Conservation (phyloP, 2,797 vertebrate species). For the Thripadectes ignobilis region DNA sequence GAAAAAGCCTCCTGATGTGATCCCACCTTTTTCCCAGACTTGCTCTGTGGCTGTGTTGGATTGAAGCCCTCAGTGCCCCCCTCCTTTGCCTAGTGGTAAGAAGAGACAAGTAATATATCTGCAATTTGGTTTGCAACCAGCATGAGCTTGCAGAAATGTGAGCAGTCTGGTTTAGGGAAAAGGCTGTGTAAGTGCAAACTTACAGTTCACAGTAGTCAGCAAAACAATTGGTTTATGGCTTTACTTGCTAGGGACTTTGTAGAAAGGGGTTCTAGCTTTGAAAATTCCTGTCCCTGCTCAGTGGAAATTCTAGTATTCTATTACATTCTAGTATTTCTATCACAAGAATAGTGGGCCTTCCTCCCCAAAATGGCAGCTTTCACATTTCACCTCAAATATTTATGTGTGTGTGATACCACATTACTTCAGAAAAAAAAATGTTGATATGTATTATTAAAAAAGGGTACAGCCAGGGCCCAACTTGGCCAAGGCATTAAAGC, state of each 20-base stretch:
- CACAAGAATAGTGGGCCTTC: rapidly evolving
- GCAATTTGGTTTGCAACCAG: neutral
- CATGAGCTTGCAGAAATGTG: neutral
- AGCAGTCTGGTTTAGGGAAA: neutral
- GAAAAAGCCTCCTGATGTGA: neutral
- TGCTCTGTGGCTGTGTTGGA: neutral
- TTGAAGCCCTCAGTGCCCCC: neutral
- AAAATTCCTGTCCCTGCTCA: neutral
- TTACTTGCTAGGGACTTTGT: neutral
- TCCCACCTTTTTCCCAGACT: neutral
- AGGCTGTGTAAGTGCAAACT: neutral
- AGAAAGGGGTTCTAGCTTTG: neutral
- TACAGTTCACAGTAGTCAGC: neutral
- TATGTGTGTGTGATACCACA: neutral
- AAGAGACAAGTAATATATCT: neutral
- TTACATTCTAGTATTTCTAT: neutral
- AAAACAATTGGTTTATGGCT: neutral
- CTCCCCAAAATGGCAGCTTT: neutral
- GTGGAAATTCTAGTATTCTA: no score
- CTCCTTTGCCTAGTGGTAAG: neutral
- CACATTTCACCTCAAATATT: neutral
- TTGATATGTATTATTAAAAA: neutral
- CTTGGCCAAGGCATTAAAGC: neutral
- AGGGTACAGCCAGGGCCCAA: neutral
- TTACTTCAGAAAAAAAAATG: neutral